Evolutionary conservation across 1,140 invertebrate species (phyloP).

Genomic region (Leptinotarsa texana): DNA sequence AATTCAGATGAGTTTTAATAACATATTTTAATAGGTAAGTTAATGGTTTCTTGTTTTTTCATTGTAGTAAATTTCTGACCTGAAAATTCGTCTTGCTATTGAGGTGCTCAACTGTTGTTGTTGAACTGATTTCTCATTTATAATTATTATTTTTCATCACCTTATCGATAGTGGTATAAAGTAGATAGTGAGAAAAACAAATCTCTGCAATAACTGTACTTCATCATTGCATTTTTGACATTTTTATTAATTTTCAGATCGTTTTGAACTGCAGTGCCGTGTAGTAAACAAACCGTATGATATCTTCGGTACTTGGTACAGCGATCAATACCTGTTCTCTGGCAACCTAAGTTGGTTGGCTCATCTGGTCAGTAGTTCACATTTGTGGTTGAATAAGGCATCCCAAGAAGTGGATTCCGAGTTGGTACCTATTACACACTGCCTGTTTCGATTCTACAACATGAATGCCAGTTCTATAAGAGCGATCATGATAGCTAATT

Average conservation of each 20-base stretch:
- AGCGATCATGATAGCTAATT: conserved; percentile 76
- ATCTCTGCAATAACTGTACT: too few relatives aligned
- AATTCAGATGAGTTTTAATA: too few relatives aligned
- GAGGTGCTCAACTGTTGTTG: too few relatives aligned
- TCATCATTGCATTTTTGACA: too few relatives aligned
- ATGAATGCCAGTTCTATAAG: conserved; percentile 79
- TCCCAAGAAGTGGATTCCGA: conserved; percentile 80
- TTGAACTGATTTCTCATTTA: too few relatives aligned
- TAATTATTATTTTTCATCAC: too few relatives aligned
- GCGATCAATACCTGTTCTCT: conserved; percentile 79
- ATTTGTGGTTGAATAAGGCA: conserved; percentile 85
- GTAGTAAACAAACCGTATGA: conserved; percentile 87
- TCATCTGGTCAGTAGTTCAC: conserved; percentile 76
- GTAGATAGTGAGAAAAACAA: too few relatives aligned
- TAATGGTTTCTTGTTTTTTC: too few relatives aligned
- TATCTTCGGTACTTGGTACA: conserved; percentile 89
- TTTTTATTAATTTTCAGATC: conserved; percentile 55
- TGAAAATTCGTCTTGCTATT: too few relatives aligned
- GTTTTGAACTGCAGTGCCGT: conserved; percentile 77
- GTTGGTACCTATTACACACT: conserved; percentile 78
- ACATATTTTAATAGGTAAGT: too few relatives aligned
- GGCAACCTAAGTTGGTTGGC: conserved; percentile 81
- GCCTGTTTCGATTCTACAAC: conserved; percentile 81
- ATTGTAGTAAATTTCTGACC: too few relatives aligned
- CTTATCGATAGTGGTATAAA: too few relatives aligned